Percentiles rank a stretch among this genome's conserved stretches.
These are phyloP conservation scores for Rotaria socialis DNA, from an alignment of 2,888 invertebrate genomes.

Conservation along the genomic window DNA sequence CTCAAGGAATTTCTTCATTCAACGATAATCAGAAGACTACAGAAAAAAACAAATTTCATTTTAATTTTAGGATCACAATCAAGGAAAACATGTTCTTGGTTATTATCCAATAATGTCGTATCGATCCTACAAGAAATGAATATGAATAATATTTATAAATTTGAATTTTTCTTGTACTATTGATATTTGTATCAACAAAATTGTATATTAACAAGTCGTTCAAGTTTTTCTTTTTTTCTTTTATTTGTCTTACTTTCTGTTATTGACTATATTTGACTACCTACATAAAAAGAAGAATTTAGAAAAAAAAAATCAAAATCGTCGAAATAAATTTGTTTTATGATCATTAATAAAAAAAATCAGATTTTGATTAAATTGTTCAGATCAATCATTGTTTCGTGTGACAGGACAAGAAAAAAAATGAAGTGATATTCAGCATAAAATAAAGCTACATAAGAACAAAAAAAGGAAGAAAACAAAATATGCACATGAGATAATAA, in stretches of 20 bases:
- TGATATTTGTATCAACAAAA: neutral
- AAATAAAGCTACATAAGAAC: neutral
- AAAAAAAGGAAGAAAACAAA: neutral
- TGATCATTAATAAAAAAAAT: neutral
- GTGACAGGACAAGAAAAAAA: neutral
- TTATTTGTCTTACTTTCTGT: neutral
- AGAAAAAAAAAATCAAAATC: neutral
- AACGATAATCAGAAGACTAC: no score
- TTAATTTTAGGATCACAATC: neutral
- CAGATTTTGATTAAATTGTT: neutral
- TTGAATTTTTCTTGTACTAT: neutral
- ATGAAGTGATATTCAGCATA: neutral
- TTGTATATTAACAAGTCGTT: neutral
- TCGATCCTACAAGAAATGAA: slow-evolving; percentile 7
- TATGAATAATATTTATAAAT: no score
- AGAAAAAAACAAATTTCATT: neutral
- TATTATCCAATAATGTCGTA: slow-evolving; percentile 32
- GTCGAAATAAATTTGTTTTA: neutral
- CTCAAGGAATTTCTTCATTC: no score
- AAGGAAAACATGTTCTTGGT: neutral
- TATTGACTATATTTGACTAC: neutral
- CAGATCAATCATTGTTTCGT: neutral
- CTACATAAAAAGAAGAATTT: neutral
- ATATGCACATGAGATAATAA: slow-evolving; percentile 12
- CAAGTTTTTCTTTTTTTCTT: neutral